Evolutionary conservation across 2,888 invertebrate species (phyloP).

Genomic region (Tiliacea citrago): DNA sequence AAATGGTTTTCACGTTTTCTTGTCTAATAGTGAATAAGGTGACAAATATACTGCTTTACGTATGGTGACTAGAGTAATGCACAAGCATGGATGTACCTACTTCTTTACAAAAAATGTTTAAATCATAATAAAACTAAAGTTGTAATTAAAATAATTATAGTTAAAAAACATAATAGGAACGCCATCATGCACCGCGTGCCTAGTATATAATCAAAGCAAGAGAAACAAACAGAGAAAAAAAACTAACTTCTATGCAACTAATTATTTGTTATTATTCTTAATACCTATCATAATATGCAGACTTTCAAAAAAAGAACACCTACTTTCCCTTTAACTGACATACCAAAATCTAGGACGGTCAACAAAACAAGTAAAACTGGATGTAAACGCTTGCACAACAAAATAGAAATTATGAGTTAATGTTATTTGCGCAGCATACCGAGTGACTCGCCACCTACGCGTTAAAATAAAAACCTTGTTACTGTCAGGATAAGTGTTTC

Average conservation of each 20-base stretch:
- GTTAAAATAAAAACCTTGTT: conserved; percentile 69
- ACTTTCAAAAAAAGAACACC: conserved; percentile 4
- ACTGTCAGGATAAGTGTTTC: conserved; percentile 64
- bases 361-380: conserved; percentile 67
- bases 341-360: conserved; percentile 56
- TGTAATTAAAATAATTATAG: background rate
- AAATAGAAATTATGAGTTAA: conserved; percentile 58
- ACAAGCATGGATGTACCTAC: background rate
- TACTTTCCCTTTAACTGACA: conserved; percentile 44
- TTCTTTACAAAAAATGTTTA: background rate
- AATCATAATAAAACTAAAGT: background rate
- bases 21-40: background rate
- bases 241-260: background rate
- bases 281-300: conserved; percentile 6
- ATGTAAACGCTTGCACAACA: conserved; percentile 71
- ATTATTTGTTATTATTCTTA: background rate
- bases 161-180: background rate
- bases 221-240: background rate
- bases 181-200: background rate
- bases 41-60: background rate
- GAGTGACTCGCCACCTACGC: conserved; percentile 59
- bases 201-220: background rate
- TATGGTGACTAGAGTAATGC: background rate
- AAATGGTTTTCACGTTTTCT: conserved; percentile 19
- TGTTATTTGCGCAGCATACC: conserved; percentile 64